A percentile compares a stretch with the other conserved stretches of the same genome.
phyloP scores from a whole-genome alignment of 2,888 invertebrate genomes.

The Thymelicus lineola region DNA sequence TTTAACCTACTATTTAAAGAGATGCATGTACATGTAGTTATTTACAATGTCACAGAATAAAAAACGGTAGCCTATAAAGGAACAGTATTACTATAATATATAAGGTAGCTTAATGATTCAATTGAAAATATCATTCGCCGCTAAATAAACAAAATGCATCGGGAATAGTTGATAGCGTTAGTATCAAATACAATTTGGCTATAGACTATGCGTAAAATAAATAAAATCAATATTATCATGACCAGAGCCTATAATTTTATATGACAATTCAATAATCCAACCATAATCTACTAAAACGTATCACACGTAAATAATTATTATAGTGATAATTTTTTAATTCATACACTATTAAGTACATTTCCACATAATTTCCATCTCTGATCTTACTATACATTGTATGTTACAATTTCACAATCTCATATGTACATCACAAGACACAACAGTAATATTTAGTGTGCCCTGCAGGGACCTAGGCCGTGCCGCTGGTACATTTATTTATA shows the following conservation, averaged over 20 bases:
- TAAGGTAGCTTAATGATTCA: constrained; percentile 16
- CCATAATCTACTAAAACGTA: constrained; percentile 28
- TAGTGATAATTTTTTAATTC: constrained; percentile 50
- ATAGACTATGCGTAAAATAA: constrained; percentile 31
- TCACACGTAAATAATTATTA: constrained; percentile 48
- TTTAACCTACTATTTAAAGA: constrained; percentile 24
- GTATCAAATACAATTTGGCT: constrained; percentile 30
- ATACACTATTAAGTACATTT: constrained; percentile 70
- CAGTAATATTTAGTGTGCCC: constrained; percentile 16
- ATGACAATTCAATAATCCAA: constrained; percentile 25
- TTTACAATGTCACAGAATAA: constrained; percentile 63
- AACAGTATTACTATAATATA: constrained; percentile 50
- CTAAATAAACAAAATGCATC: constrained; percentile 29
- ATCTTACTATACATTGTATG: constrained; percentile 54
- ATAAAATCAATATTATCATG: constrained; percentile 20
- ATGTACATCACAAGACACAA: constrained; percentile 48
- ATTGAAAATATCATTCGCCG: neutral
- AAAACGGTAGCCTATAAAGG: constrained; percentile 54
- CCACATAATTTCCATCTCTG: constrained; percentile 55
- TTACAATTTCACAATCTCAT: constrained; percentile 55
- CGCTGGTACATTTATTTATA: constrained; percentile 1
- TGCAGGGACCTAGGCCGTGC: constrained; percentile 17
- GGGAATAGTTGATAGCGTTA: constrained; percentile 34
- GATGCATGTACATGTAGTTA: constrained; percentile 46
- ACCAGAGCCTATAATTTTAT: constrained; percentile 23